Evolutionary conservation across 64 coral and sea anemone species (phyloP), one percentile per base, ranked within the genome.

Genomic region (Montipora capricornis): DNA sequence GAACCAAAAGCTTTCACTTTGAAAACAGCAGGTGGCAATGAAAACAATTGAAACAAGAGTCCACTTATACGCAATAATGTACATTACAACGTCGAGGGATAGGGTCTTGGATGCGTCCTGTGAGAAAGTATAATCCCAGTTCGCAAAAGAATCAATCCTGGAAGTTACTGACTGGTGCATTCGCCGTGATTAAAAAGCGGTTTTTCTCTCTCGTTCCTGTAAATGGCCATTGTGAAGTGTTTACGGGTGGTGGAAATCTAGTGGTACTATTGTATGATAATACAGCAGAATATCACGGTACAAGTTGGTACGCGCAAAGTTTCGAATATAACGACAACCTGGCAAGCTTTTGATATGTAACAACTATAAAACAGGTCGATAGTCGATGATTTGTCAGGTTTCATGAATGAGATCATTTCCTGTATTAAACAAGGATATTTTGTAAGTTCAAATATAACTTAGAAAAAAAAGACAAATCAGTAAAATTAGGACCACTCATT

Each of bases 1-100:
- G 69, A 92, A 91, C 94, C 94, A 92, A 78, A 95, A 92, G 74
- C 75, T 58, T 12, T 29, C 66, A 57, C 47, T 68, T 29, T 46
- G 92, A n/a, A 76, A 73, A 70, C 46, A 68, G 51, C 84, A 88
- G 92, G 92, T 93, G 70, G 44, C 81, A 76, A 86, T 51, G 8
- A 92, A 4, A 68, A 92, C 26, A 11, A 86, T 20, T 83, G 7
- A 74, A 77, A 86, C 81, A 68, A 22, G 62, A 75, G 64, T 58
- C 75, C 75, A 78, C 47, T 10, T 14, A 74, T 75, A 15, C 3
- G 8, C 2, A 7, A 89, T 53, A 37, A 10, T 62, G 80, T 15
- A 17, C 64, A 86, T 49, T 68, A 68, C 70, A 69, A 49, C 61
- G 10, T 12, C 45, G 46, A 71, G 19, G 7, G 10, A n/a, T 11